Conservation (phyloP, 2,113 vertebrate species). For the Datnioides undecimradiatus region DNA sequence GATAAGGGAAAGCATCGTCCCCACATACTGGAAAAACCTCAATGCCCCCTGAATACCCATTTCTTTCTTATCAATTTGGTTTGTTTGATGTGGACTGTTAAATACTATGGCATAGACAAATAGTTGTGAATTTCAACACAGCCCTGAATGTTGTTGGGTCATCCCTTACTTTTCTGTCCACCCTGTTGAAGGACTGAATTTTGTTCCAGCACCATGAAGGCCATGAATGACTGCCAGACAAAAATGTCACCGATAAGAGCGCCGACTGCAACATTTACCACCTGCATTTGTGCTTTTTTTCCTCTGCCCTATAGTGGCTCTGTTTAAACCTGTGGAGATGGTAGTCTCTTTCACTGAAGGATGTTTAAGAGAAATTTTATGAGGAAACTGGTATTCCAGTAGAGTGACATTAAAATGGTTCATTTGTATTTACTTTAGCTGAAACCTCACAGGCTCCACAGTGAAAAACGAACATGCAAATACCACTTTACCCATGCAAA, state of each 20-base stretch:
- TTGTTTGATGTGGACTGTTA: neutral
- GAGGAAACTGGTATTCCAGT: neutral
- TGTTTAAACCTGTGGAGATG: constrained; percentile 3
- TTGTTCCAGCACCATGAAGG: constrained; percentile 68
- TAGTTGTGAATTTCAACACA: neutral
- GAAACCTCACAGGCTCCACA: neutral
- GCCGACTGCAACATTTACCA: constrained; percentile 77
- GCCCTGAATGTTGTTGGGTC: constrained; percentile 14
- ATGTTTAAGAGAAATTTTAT: neutral
- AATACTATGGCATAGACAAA: neutral
- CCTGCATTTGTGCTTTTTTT: constrained; percentile 67
- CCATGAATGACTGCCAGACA: constrained; percentile 69
- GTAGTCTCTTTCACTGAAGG: neutral
- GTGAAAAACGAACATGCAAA: constrained; percentile 25
- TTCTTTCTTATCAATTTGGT: neutral
- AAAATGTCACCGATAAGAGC: constrained; percentile 77
- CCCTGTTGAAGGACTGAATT: constrained; percentile 52
- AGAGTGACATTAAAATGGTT: constrained; percentile 25
- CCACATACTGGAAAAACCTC: neutral
- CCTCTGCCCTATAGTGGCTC: constrained; percentile 33
- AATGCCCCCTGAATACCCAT: neutral
- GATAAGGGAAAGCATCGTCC: neutral
- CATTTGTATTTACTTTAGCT: neutral
- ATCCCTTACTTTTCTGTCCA: constrained; percentile 14
- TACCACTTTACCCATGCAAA: constrained; percentile 15